Evolutionary conservation across 2,797 vertebrate genomes (phyloP).

Genomic region (Semotilus atromaculatus): DNA sequence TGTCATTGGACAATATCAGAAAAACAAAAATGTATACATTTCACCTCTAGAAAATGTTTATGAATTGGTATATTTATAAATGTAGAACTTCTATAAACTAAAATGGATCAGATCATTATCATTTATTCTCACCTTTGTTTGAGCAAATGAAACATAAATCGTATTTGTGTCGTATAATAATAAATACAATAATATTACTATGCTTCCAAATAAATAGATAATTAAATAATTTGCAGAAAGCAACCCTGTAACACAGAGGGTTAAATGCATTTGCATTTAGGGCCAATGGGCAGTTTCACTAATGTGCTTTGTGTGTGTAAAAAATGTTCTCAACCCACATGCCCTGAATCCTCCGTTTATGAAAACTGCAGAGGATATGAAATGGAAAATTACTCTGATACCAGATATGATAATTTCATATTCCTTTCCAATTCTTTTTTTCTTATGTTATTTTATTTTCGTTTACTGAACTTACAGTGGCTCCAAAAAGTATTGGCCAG

Average conservation of each 20-base stretch:
- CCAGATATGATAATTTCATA: slow-evolving; percentile 23
- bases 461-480: background rate
- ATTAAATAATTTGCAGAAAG: background rate
- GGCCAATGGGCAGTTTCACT: slow-evolving; percentile 17
- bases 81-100: background rate
- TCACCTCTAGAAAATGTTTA: background rate
- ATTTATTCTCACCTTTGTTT: background rate
- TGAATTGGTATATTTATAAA: background rate
- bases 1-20: background rate
- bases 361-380: slow-evolving; percentile 3
- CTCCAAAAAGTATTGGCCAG: background rate
- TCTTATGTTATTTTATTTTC: slow-evolving; percentile 5
- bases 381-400: slow-evolving; percentile 13
- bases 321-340: background rate
- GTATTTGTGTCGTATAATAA: background rate
- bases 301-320: background rate
- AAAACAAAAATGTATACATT: background rate
- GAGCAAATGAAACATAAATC: background rate
- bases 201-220: background rate
- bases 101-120: background rate
- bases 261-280: slow-evolving; percentile 19
- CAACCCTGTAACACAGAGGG: background rate
- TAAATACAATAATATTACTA: background rate
- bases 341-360: slow-evolving; percentile 13
- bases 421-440: slow-evolving; percentile 23